Evolutionary conservation across 2,888 invertebrate genomes (phyloP).

Genomic region (Himalopsyche anomala): DNA sequence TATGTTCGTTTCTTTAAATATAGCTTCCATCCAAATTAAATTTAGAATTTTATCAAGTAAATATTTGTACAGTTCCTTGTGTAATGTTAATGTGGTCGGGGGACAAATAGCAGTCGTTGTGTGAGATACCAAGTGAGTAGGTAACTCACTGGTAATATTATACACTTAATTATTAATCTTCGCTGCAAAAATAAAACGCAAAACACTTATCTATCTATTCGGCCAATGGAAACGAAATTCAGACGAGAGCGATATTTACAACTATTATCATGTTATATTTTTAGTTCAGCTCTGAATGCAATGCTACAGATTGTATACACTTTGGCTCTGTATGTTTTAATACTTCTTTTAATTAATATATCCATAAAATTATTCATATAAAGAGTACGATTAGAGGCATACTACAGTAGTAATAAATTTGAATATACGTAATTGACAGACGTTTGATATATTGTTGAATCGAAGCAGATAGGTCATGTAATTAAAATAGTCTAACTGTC

Average conservation of each 20-base stretch:
- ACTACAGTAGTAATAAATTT: too few species aligned
- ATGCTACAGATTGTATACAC: constrained; percentile 9
- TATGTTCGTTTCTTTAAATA: constrained; percentile 29
- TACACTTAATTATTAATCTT: constrained; percentile 22
- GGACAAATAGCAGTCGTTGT: constrained; percentile 8
- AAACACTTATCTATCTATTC: constrained; percentile 47
- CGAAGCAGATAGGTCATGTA: too few species aligned
- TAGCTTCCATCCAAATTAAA: constrained; percentile 23
- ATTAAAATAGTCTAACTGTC: too few species aligned
- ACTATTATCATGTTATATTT: constrained; percentile 41
- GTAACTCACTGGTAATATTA: constrained; percentile 7
- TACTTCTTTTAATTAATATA: too few species aligned
- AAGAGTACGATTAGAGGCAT: too few species aligned
- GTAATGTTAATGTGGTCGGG: constrained; percentile 12
- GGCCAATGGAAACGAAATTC: constrained; percentile 42
- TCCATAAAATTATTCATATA: too few species aligned
- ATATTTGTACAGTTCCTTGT: constrained; percentile 39
- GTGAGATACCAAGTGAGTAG: constrained; percentile 15
- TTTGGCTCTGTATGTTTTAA: too few species aligned
- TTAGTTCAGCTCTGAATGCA: constrained; percentile 35
- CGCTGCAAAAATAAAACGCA: constrained; percentile 49
- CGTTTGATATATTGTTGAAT: too few species aligned
- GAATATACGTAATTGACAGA: too few species aligned
- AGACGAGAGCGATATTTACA: constrained; percentile 14
- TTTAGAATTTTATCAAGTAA: constrained; percentile 43